Base-by-base conservation (phyloP, 2,888 invertebrate genomes). In the Acronicta psi region DNA sequence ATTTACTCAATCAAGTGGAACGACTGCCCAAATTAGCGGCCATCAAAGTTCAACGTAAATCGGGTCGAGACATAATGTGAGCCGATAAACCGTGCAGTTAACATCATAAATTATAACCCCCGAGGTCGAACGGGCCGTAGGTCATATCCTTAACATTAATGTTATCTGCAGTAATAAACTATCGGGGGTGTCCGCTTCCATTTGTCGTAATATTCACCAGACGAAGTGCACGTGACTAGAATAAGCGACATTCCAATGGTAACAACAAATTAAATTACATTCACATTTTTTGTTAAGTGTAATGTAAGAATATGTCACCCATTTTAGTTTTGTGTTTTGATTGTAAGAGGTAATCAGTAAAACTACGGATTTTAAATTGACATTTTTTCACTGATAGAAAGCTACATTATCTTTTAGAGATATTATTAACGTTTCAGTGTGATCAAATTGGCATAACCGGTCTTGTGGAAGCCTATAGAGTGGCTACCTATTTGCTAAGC, bases 91-190 rank as follows among this genome's bases (percentile, higher is more conserved):
- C 69, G 67, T 50, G 46, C 59, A 75, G 79, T 82, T 81, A 79
- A 77, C 76, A 70, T 78, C 72, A 75, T 85, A 83, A 84, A 84
- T 86, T 85, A 83, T 77, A 75, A 81, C 77, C 77, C 72, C 69
- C 59, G 70, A 72, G 72, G 73, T 65, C 77, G 65, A 71, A 74
- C 74, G 57, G 44, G 78, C 73, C 81, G 81, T 82, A 80, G 83
- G 80, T 84, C 83, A 85, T 83, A 81, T 81, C 84, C 84, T 83
- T 82, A 81, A 80, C 81, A 80, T 83, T 82, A 83, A 86, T 83
- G 85, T 81, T 85, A 86, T 87, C 86, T 82, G 75, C 65, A 70
- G 77, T 77, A 79, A 85, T 87, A 86, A 87, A 86, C 77, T 79
- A 80, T 70, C 70, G 73, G 58, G 73, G 64, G 73, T 66, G 69